Evolutionary conservation across 2,888 invertebrate genomes (phyloP).

Genomic region (Trichopria drosophilae): DNA sequence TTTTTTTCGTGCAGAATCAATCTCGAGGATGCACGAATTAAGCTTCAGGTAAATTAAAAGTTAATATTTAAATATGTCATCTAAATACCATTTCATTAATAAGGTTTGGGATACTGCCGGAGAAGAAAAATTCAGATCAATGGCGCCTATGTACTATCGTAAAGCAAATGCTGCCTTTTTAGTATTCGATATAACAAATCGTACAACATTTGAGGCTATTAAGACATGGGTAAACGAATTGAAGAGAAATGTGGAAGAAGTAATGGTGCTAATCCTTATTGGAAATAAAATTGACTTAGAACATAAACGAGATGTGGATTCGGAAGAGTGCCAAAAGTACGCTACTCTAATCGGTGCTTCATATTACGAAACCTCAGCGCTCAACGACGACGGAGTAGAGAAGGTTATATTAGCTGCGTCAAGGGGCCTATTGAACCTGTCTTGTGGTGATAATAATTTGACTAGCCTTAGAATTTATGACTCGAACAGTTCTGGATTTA

Average conservation of each 20-base stretch:
- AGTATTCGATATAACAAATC: slow-evolving; percentile 82
- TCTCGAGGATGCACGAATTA: slow-evolving; percentile 71
- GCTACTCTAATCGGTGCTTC: slow-evolving; percentile 79
- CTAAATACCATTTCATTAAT: neutral
- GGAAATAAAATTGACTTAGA: slow-evolving; percentile 84
- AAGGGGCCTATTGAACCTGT: slow-evolving; percentile 64
- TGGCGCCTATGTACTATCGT: slow-evolving; percentile 94
- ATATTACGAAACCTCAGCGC: slow-evolving; percentile 84
- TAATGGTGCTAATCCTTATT: slow-evolving; percentile 77
- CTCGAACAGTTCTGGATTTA: slow-evolving; percentile 57
- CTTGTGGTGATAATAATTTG: slow-evolving; percentile 43
- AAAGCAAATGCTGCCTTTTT: slow-evolving; percentile 88
- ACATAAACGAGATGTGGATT: slow-evolving; percentile 65
- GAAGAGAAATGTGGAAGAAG: slow-evolving; percentile 75
- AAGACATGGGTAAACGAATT: slow-evolving; percentile 85
- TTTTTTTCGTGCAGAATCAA: slow-evolving; percentile 85
- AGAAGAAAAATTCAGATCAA: slow-evolving; percentile 84
- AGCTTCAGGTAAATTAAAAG: slow-evolving; percentile 68
- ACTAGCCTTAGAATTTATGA: slow-evolving; percentile 65
- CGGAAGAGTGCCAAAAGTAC: slow-evolving; percentile 74
- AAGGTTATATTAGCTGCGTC: slow-evolving; percentile 73
- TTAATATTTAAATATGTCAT: slow-evolving; percentile 52
- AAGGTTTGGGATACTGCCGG: slow-evolving; percentile 92
- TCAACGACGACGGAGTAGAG: slow-evolving; percentile 76
- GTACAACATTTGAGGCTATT: slow-evolving; percentile 74